phyloP scores from a whole-genome alignment of 2,797 vertebrate species.

The Sitta carolinensis region DNA sequence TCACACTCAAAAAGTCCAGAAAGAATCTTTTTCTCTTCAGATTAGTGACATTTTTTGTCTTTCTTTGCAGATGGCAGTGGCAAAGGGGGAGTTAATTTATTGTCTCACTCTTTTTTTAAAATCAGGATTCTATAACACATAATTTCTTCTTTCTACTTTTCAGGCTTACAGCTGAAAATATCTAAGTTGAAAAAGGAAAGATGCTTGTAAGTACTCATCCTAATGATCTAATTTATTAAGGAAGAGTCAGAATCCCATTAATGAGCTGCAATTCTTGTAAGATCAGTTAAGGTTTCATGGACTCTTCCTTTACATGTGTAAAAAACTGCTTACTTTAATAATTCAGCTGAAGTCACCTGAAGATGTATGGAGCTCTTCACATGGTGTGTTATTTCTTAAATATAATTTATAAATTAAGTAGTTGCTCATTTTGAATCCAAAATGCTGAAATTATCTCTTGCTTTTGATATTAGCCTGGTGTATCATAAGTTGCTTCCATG shows the following conservation, averaged over 20 bases:
- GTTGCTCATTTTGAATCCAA: background rate
- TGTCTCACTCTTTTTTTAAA: background rate
- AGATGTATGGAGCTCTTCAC: fast-evolving
- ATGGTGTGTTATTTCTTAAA: background rate
- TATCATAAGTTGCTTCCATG: background rate
- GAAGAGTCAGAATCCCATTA: background rate
- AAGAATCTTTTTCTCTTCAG: background rate
- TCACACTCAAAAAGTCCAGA: background rate
- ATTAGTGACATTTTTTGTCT: background rate
- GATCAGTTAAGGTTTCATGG: background rate
- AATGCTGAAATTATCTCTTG: background rate
- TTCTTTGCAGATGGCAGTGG: background rate
- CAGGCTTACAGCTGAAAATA: conserved; percentile 91
- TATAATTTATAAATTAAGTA: background rate
- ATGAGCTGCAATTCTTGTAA: background rate
- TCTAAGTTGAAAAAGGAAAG: conserved; percentile 92
- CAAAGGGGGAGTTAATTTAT: background rate
- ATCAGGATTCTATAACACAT: background rate
- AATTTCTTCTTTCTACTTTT: conserved; percentile 51
- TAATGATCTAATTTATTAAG: background rate
- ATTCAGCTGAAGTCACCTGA: background rate
- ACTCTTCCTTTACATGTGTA: background rate
- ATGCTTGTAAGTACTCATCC: conserved; percentile 87
- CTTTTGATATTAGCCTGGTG: background rate
- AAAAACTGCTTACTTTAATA: background rate